A percentile compares a stretch with the other conserved stretches of the same genome.
phyloP scores from a whole-genome alignment of 1,140 invertebrate genomes.

The Phymastichus coffea region DNA sequence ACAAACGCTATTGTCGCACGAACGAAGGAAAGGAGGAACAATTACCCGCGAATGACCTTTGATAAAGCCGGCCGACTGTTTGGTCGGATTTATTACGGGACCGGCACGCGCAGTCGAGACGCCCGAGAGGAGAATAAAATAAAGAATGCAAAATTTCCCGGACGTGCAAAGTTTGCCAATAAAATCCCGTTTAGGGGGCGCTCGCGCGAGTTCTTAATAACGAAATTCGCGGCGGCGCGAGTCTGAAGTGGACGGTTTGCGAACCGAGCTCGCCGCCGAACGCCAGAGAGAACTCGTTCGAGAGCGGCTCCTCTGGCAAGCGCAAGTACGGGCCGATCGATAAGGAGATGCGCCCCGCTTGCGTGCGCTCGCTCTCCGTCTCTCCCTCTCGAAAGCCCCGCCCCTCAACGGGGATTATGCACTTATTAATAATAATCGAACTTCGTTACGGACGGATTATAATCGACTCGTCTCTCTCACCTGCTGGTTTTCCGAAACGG shows the following conservation, averaged over 20 bases:
- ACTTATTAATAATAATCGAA: slow-evolving; percentile 27
- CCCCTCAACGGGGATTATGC: slow-evolving; percentile 22
- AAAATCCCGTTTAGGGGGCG: slow-evolving; percentile 14
- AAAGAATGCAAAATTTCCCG: not conserved
- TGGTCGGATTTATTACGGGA: not conserved
- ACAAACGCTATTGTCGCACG: not conserved
- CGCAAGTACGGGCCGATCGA: slow-evolving; percentile 5
- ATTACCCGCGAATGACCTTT: not conserved
- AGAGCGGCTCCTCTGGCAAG: not conserved
- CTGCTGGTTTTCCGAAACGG: not conserved
- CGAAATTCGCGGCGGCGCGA: slow-evolving; percentile 13
- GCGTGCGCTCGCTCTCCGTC: no score
- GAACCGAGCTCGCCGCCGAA: not conserved
- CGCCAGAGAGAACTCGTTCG: not conserved
- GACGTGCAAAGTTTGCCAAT: slow-evolving; percentile 22
- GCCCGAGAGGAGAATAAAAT: not conserved
- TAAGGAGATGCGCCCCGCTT: slow-evolving; percentile 19
- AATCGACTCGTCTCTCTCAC: not conserved
- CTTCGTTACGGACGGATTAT: not conserved
- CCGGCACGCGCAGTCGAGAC: not conserved
- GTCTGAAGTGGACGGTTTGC: not conserved
- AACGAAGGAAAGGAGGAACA: not conserved
- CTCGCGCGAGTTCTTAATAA: slow-evolving; percentile 9
- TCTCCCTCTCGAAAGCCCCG: no score
- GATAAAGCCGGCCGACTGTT: not conserved